Base-by-base conservation (phyloP, 2,888 invertebrate species). In the Andrena dorsata region DNA sequence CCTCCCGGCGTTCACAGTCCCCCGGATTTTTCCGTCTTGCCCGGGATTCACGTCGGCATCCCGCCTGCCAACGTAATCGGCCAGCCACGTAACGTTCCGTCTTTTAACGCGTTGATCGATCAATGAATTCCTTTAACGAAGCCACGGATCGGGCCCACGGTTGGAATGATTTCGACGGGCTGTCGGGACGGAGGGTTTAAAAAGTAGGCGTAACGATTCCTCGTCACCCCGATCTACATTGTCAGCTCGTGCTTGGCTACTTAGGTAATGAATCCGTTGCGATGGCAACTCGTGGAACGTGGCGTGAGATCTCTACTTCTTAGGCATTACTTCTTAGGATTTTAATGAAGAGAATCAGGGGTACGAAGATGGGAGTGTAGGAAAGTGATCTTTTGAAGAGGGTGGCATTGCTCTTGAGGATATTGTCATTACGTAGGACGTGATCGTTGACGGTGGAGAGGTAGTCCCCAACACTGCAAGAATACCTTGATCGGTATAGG, bases 1-100 rank as follows among this genome's bases (percentile, higher is more conserved):
- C 77, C 80, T 83, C 61, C 70, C 72, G n/a, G 69, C 80, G 82
- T 80, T 80, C 64, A 66, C 30, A 56, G 74, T 74, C 51, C 70
- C 70, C 73, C 51, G 72, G 82, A 83, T 83, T 86, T 77, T 79
- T 78, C 65, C 80, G 56, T 61, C 53, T 47, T 28, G 10, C 23
- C 28, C 56, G n/a, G 75, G 76, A 82, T 83, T 73, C 83, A 64
- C 83, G 65, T 75, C 64, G 68, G 51, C 69, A 63, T 72, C 41
- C 68, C 72, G 72, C 58, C 66, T 32, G 70, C 30, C 78, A 32
- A 53, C 63, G 72, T 51, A 51, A 77, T 81, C 74, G 63, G 53
- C 16, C 23, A 23, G 30, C 56, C 64, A 23, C 64, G 56, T 41
- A 28, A 35, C 63, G 20, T 69, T 56, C 53, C 28, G 30, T 35